Conservation (phyloP, 2,113 vertebrate genomes). For the Leiothrix lutea region DNA sequence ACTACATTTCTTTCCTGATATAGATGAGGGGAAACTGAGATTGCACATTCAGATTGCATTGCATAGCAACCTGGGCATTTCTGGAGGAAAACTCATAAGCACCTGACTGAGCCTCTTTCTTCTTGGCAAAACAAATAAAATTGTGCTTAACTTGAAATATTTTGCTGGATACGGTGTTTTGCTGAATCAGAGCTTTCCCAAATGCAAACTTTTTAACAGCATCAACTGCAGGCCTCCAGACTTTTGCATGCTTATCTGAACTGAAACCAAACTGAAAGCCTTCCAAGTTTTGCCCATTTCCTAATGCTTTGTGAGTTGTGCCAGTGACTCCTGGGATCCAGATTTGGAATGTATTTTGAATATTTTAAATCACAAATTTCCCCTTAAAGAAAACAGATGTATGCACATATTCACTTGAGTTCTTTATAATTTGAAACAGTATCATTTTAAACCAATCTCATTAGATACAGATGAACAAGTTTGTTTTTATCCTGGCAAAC, state of each 20-base stretch:
- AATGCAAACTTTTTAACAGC: not conserved
- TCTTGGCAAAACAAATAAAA: not conserved
- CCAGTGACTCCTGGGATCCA: slow-evolving; percentile 5
- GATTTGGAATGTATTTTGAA: slow-evolving; percentile 16
- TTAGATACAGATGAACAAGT: slow-evolving; percentile 56
- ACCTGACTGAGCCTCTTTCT: not conserved
- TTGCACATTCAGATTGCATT: not conserved
- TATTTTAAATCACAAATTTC: slow-evolving; percentile 54
- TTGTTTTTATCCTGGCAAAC: slow-evolving; percentile 28
- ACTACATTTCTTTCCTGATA: not conserved
- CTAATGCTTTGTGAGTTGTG: slow-evolving; percentile 3
- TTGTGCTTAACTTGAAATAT: not conserved
- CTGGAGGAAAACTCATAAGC: not conserved
- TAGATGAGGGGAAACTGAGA: not conserved
- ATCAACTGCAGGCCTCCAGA: not conserved
- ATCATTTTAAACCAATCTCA: slow-evolving; percentile 46
- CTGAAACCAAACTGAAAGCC: not conserved
- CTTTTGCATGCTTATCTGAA: slow-evolving; percentile 16
- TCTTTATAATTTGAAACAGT: slow-evolving; percentile 48
- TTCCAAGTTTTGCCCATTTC: slow-evolving; percentile 41
- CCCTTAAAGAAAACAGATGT: slow-evolving; percentile 46
- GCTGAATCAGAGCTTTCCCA: slow-evolving; percentile 25
- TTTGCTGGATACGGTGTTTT: not conserved
- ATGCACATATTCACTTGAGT: slow-evolving; percentile 24
- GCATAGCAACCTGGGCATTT: not conserved